Conservation (phyloP, 2,888 invertebrate species). For the Rhagonycha fulva region DNA sequence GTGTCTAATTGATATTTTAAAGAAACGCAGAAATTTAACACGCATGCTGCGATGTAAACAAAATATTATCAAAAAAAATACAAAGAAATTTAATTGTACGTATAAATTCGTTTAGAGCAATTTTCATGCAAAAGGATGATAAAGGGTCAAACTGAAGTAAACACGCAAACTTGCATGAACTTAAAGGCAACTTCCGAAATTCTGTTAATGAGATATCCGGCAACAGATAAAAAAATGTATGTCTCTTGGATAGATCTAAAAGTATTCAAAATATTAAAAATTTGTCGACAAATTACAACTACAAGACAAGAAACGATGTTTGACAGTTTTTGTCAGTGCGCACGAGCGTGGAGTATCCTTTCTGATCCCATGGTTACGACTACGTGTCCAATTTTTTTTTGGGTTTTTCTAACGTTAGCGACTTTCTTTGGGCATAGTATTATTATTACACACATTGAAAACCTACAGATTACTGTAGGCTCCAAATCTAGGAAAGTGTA, state of each 20-base stretch:
- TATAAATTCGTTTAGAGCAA: conserved; percentile 16
- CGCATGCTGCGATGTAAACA: conserved; percentile 12
- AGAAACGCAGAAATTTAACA: conserved; percentile 5
- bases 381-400: too few relatives aligned
- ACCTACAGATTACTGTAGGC: too few relatives aligned
- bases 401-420: too few relatives aligned
- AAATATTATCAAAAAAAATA: conserved; percentile 14
- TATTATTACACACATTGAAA: too few relatives aligned
- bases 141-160: conserved; percentile 5
- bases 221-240: background rate
- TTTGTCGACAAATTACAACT: too few relatives aligned
- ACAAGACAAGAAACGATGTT: too few relatives aligned
- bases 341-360: too few relatives aligned
- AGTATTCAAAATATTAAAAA: too few relatives aligned
- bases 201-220: background rate
- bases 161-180: conserved; percentile 21
- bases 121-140: conserved; percentile 16
- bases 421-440: too few relatives aligned
- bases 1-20: conserved; percentile 5
- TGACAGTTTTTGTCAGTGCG: too few relatives aligned
- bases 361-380: too few relatives aligned
- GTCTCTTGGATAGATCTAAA: background rate
- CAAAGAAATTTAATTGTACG: conserved; percentile 25
- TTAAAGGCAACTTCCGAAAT: conserved; percentile 7
- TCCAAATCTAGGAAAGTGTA: too few relatives aligned